These are phyloP conservation scores for Sinocyclocheilus anshuiensis DNA, from an alignment of 2,113 vertebrate genomes.

Conservation along the genomic window DNA sequence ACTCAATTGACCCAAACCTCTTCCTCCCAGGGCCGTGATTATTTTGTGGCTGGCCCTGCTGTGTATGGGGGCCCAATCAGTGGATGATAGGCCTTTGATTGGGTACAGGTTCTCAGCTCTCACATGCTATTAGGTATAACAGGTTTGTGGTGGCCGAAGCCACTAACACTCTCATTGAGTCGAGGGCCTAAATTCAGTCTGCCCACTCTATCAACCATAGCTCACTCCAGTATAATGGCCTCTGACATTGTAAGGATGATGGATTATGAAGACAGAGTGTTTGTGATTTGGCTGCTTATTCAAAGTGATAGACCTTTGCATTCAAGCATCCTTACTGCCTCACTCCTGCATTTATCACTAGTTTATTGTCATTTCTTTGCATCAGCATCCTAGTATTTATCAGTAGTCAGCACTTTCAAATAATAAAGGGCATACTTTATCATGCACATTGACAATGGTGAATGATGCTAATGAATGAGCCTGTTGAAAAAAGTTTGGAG, in stretches of 20 bases:
- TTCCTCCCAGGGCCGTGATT: not conserved
- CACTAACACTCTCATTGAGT: slow-evolving; percentile 28
- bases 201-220: slow-evolving; percentile 13
- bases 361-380: not conserved
- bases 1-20: slow-evolving; percentile 10
- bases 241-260: not conserved
- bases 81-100: slow-evolving; percentile 41
- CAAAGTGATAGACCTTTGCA: not conserved
- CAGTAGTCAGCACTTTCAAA: not conserved
- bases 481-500: slow-evolving; percentile 7
- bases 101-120: slow-evolving; percentile 42
- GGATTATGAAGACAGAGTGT: slow-evolving; percentile 20
- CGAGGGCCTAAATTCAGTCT: slow-evolving; percentile 14
- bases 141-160: slow-evolving; percentile 27
- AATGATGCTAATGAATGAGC: not conserved
- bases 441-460: not conserved
- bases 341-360: not conserved
- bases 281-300: slow-evolving; percentile 12
- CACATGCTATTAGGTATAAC: slow-evolving; percentile 53
- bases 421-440: slow-evolving; percentile 12
- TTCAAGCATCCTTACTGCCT: not conserved
- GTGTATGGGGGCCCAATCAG: slow-evolving; percentile 22
- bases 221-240: not conserved
- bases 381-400: not conserved
- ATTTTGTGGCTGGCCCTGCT: slow-evolving; percentile 2